phyloP scores from a whole-genome alignment of 1,140 invertebrate species.

The Drosophila bifasciata region DNA sequence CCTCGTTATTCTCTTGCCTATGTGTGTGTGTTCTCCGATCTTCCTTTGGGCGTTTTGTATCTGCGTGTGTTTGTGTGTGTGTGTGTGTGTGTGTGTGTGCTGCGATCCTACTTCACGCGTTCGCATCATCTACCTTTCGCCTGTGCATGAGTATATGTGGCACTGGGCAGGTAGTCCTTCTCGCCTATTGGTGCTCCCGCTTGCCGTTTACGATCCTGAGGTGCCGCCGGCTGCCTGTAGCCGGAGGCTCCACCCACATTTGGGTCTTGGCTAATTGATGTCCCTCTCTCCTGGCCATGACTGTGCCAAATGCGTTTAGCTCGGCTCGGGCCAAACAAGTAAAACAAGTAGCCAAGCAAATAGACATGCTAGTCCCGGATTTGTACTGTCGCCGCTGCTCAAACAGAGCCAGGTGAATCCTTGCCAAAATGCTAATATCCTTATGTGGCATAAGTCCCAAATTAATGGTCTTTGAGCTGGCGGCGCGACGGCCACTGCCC shows the following conservation, averaged over 20 bases:
- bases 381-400: constrained; percentile 44
- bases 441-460: constrained; percentile 71
- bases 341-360: constrained; percentile 46
- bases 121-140: not conserved
- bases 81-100: constrained; percentile 1
- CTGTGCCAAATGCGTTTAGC: constrained; percentile 41
- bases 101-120: too few relatives aligned
- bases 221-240: too few relatives aligned
- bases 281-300: constrained; percentile 30
- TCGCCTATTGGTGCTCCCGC: constrained; percentile 57
- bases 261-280: constrained; percentile 53
- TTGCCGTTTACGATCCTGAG: constrained; percentile 41
- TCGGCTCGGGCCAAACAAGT: constrained; percentile 18
- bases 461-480: constrained; percentile 72
- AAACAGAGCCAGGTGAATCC: constrained; percentile 47
- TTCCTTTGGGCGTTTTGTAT: not conserved
- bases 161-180: constrained; percentile 63
- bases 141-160: constrained; percentile 8
- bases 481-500: constrained; percentile 56
- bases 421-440: constrained; percentile 61
- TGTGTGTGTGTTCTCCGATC: constrained; percentile 28
- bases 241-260: constrained; percentile 59
- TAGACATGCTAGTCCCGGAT: constrained; percentile 44
- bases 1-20: constrained; percentile 68
- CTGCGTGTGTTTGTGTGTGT: constrained; percentile 23